phyloP scores from a whole-genome alignment of 2,888 invertebrate genomes.

The Callosobruchus maculatus region DNA sequence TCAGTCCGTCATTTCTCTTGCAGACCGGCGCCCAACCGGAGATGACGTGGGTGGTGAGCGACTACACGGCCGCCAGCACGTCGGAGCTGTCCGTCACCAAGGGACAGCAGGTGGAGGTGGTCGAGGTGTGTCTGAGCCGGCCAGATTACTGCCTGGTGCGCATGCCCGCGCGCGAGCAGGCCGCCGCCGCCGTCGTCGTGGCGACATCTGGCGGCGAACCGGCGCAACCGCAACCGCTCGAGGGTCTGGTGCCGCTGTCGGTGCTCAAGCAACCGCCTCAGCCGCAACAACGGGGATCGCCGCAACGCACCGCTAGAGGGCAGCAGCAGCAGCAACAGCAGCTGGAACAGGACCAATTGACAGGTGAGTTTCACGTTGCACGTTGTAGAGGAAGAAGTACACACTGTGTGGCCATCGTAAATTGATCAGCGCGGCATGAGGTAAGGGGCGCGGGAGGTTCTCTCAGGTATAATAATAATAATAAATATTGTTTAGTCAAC shows the following conservation, averaged over 20 bases:
- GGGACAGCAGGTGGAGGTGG: constrained; percentile 91
- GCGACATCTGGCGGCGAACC: constrained; percentile 21
- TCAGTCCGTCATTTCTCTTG: constrained; percentile 26
- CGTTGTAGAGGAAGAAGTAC: no score
- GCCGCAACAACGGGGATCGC: constrained; percentile 55
- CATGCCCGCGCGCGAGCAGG: constrained; percentile 44
- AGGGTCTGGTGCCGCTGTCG: constrained; percentile 77
- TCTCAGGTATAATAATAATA: no score
- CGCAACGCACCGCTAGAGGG: constrained; percentile 27
- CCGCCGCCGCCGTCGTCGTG: background rate
- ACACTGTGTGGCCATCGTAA: no score
- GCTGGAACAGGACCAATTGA: background rate
- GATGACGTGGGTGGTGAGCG: constrained; percentile 88
- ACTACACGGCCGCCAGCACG: constrained; percentile 73
- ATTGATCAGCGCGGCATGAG: no score
- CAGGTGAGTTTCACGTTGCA: background rate
- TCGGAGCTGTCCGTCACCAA: constrained; percentile 81
- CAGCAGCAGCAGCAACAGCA: constrained; percentile 2
- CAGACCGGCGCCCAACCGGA: constrained; percentile 72
- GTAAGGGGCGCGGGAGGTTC: no score
- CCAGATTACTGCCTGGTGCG: constrained; percentile 71
- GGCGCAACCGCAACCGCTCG: constrained; percentile 57
- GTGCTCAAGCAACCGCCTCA: constrained; percentile 75
- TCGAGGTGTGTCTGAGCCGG: constrained; percentile 70
- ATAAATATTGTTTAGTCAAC: no score